phyloP scores from a whole-genome alignment of 2,113 vertebrate genomes.

The Holacanthus passer region DNA sequence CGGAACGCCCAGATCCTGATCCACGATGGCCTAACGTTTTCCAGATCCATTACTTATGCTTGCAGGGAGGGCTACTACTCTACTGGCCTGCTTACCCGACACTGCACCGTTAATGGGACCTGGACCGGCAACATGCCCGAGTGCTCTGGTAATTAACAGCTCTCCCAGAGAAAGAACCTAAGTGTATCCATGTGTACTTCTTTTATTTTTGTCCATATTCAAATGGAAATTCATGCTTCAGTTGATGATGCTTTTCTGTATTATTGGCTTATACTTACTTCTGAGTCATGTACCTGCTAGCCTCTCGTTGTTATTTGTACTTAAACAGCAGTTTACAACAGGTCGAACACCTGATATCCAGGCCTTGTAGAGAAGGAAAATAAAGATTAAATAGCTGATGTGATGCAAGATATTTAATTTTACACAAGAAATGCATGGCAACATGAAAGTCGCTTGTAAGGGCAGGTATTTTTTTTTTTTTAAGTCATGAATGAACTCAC shows the following conservation, averaged over 20 bases:
- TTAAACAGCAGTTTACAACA: not conserved
- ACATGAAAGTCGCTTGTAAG: not conserved
- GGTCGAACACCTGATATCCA: not conserved
- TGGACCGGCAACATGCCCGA: slow-evolving; percentile 95
- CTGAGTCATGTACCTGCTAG: not conserved
- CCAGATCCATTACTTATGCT: slow-evolving; percentile 93
- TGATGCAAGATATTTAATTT: not conserved
- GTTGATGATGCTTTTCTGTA: not conserved
- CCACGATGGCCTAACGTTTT: slow-evolving; percentile 93
- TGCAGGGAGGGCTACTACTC: slow-evolving; percentile 96
- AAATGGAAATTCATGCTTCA: not conserved
- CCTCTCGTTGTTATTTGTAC: not conserved
- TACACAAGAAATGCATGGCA: not conserved
- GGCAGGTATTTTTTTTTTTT: no score
- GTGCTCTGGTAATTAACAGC: slow-evolving; percentile 87
- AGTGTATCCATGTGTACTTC: not conserved
- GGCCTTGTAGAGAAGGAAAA: not conserved
- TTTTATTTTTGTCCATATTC: not conserved
- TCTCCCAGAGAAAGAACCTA: not conserved
- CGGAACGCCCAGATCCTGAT: slow-evolving; percentile 90
- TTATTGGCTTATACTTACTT: not conserved
- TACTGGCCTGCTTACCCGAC: slow-evolving; percentile 92
- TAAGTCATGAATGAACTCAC: not conserved
- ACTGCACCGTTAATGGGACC: slow-evolving; percentile 95
- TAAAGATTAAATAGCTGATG: not conserved